Evolutionary conservation across 2,797 vertebrate species (phyloP).

Genomic region (Morus bassanus): DNA sequence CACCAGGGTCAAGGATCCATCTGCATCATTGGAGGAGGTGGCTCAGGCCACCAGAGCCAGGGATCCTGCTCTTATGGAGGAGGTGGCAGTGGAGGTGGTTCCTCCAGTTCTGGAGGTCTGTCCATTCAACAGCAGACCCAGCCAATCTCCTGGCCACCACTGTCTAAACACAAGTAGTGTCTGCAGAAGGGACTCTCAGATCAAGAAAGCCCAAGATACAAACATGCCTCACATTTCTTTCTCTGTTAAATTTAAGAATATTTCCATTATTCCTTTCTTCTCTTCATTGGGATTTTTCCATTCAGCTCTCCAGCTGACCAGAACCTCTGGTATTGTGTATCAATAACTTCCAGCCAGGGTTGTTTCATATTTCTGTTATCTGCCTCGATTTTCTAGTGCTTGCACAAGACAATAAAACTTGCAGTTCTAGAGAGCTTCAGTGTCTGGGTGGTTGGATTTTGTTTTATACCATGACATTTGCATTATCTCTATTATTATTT

Average conservation of each 20-base stretch:
- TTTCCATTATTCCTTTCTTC: not conserved
- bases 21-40: not conserved
- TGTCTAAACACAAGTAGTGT: constrained; percentile 23
- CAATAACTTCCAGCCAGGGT: not conserved
- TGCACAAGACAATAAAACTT: constrained; percentile 36
- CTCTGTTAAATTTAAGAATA: not conserved
- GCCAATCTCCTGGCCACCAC: constrained; percentile 6
- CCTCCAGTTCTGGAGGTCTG: not conserved
- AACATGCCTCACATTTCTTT: not conserved
- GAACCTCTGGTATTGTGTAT: not conserved
- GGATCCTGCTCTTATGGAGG: not conserved
- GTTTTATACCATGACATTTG: fast-evolving
- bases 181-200: not conserved
- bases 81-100: not conserved
- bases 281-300: not conserved
- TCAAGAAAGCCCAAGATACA: not conserved
- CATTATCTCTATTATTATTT: not conserved
- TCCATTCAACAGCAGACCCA: constrained; percentile 41
- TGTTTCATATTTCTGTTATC: not conserved
- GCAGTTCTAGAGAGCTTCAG: not conserved
- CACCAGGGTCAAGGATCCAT: not conserved
- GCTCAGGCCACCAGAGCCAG: not conserved
- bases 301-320: not conserved
- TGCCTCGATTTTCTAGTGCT: not conserved
- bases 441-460: not conserved